Percentiles rank a stretch among this genome's conserved stretches.
Conservation (phyloP, 2,888 invertebrate species). For the Meiosimyza platycephala region DNA sequence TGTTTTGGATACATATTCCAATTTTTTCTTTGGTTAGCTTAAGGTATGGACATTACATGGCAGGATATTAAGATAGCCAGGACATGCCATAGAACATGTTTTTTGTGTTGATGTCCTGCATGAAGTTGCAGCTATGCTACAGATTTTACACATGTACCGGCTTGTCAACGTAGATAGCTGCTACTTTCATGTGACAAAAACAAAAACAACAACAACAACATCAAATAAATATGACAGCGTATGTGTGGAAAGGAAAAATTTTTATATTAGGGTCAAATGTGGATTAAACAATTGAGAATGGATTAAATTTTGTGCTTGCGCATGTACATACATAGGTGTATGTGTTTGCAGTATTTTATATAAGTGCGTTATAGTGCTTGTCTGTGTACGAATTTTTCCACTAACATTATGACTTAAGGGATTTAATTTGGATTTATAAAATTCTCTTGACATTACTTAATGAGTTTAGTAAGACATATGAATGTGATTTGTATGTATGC, state of each 20-base stretch:
- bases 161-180: constrained; percentile 2
- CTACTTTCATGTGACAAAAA: neutral
- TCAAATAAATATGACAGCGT: too few species aligned
- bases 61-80: too few species aligned
- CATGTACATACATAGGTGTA: too few species aligned
- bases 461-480: constrained; percentile 32
- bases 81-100: too few species aligned
- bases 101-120: too few species aligned
- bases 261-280: constrained; percentile 36
- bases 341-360: neutral
- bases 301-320: constrained; percentile 36
- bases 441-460: constrained; percentile 42
- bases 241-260: neutral
- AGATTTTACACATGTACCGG: constrained; percentile 6
- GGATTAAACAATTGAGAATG: constrained; percentile 45
- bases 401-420: constrained; percentile 5
- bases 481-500: constrained; percentile 3
- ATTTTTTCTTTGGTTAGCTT: too few species aligned
- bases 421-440: constrained; percentile 39
- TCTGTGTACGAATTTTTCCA: constrained; percentile 4
- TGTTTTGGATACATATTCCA: neutral
- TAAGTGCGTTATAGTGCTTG: constrained; percentile 10
- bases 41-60: too few species aligned
- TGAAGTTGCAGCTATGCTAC: neutral
- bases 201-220: neutral